These are phyloP conservation scores for Sorex fumeus DNA, from an alignment of 2,113 vertebrate genomes.

Conservation along the genomic window DNA sequence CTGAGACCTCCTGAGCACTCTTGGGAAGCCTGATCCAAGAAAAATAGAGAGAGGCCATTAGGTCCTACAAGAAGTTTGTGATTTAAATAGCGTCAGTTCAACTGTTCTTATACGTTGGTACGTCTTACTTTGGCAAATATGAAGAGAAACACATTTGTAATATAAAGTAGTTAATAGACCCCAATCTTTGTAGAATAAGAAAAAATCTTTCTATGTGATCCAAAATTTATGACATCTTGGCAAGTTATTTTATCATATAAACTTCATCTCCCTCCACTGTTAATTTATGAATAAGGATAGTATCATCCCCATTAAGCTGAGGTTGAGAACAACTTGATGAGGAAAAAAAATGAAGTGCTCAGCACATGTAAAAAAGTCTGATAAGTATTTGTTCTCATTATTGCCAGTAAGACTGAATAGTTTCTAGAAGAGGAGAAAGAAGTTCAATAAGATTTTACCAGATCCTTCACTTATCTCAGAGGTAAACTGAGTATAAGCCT, in stretches of 20 bases:
- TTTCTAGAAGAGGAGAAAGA: background rate
- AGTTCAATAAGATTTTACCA: background rate
- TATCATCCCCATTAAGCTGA: background rate
- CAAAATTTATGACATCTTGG: background rate
- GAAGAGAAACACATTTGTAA: background rate
- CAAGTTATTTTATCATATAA: constrained; percentile 34
- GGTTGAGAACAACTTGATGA: constrained; percentile 28
- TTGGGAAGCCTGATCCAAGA: no score
- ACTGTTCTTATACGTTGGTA: background rate
- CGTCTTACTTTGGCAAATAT: background rate
- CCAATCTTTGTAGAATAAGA: constrained; percentile 29
- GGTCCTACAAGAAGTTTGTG: background rate
- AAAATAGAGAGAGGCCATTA: background rate
- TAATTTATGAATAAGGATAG: background rate
- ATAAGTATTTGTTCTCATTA: background rate
- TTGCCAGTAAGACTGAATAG: background rate
- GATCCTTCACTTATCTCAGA: background rate
- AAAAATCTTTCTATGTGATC: background rate
- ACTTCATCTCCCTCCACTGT: background rate
- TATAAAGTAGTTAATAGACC: background rate
- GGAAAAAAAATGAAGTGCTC: background rate
- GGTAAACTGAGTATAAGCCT: background rate
- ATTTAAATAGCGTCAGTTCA: background rate
- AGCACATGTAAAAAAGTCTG: background rate
- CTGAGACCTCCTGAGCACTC: no score